A percentile compares a stretch with the other conserved stretches of the same genome.
Evolutionary conservation across 2,113 vertebrate species (phyloP).

Genomic region (Pipa parva): DNA sequence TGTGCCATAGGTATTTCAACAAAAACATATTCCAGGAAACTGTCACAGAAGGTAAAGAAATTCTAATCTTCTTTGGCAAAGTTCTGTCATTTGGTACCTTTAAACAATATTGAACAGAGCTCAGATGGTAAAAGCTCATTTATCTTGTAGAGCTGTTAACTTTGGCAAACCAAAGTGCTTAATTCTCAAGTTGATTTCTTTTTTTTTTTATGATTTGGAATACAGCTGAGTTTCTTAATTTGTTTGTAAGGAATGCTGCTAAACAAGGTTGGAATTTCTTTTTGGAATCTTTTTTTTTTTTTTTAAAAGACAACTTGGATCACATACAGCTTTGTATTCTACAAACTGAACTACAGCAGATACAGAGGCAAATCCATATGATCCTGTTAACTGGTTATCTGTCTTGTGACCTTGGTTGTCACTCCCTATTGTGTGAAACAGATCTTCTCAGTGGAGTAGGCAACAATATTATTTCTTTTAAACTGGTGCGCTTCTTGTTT

Average conservation of each 20-base stretch:
- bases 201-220: background rate
- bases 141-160: constrained; percentile 36
- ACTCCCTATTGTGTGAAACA: too few relatives aligned
- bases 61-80: constrained; percentile 14
- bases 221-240: background rate
- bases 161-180: constrained; percentile 28
- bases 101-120: constrained; percentile 39
- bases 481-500: too few relatives aligned
- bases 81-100: constrained; percentile 26
- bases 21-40: constrained; percentile 39
- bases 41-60: constrained; percentile 34
- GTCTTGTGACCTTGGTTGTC: too few relatives aligned
- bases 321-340: too few relatives aligned
- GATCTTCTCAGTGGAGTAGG: too few relatives aligned
- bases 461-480: too few relatives aligned
- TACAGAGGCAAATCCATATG: too few relatives aligned
- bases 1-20: constrained; percentile 10
- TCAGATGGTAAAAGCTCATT: constrained; percentile 40
- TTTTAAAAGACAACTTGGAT: too few relatives aligned
- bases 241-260: background rate
- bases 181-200: constrained; percentile 10
- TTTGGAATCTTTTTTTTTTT: too few relatives aligned
- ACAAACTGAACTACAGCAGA: too few relatives aligned
- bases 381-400: too few relatives aligned
- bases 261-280: background rate